A percentile compares a stretch with the other conserved stretches of the same genome.
Evolutionary conservation across 2,888 invertebrate genomes (phyloP).

Genomic region (Lasiommata megera): DNA sequence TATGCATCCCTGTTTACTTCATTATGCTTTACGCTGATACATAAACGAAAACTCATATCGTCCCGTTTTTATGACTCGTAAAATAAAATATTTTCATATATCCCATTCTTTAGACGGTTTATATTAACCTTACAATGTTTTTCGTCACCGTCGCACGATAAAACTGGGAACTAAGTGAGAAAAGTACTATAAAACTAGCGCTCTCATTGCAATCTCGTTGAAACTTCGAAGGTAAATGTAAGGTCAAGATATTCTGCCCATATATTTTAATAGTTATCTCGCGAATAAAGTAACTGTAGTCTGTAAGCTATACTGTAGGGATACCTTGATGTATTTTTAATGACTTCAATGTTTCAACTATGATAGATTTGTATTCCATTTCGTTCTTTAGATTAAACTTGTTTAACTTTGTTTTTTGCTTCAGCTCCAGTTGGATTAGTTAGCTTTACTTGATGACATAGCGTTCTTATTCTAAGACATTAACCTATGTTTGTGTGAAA

Average conservation of each 20-base stretch:
- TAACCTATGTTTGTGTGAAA: neutral
- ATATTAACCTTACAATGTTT: conserved; percentile 21
- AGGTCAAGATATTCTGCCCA: conserved; percentile 21
- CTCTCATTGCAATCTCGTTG: conserved; percentile 21
- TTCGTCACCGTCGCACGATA: conserved; percentile 21
- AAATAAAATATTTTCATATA: conserved; percentile 23
- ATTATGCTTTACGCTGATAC: neutral
- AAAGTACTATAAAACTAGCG: conserved; percentile 24
- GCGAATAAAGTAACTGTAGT: conserved; percentile 12
- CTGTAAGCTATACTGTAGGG: neutral
- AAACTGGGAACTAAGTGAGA: conserved; percentile 22
- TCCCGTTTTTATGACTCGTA: conserved; percentile 13
- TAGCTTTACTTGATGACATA: conserved; percentile 4
- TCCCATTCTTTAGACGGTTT: conserved; percentile 14
- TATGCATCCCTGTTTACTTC: neutral
- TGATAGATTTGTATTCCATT: conserved; percentile 18
- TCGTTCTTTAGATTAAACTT: conserved; percentile 10
- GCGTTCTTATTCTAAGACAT: neutral
- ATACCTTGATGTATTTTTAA: conserved; percentile 17
- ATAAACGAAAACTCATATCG: conserved; percentile 12
- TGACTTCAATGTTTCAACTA: conserved; percentile 9
- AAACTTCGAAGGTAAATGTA: conserved; percentile 26
- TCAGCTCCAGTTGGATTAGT: neutral
- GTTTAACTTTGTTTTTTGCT: conserved; percentile 12
- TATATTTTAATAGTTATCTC: conserved; percentile 23